Evolutionary conservation across 2,888 invertebrate species (phyloP), one percentile per base, ranked within the genome.

Genomic region (Chaetogeoica ovagalla): DNA sequence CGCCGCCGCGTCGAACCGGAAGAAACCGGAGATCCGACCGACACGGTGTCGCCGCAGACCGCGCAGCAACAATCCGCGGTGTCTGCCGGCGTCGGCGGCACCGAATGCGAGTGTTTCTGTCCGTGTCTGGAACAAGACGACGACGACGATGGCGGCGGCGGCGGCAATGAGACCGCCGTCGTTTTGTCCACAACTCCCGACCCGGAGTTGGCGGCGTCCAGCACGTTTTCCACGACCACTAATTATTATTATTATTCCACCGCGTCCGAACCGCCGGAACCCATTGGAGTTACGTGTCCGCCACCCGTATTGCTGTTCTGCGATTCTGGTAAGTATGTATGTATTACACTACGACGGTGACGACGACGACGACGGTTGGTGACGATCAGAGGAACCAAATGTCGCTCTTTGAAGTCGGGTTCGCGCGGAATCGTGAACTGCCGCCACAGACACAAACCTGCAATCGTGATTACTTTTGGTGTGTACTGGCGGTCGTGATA

Each of bases 91-190:
- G 39, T 6, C 60, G 23, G 9, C 87, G 91, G 91, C 83, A 92
- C 92, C 63, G 90, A 90, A 84, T 93, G 93, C 86, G 90, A 91
- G 85, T 93, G 93, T 86, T 90, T 91, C 19, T 93, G 93, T 85
- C 93, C 93, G 57, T 89, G 90, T 81, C 69, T 81, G 17, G 82
- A 76, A 6, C 52, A 63, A 11, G 52, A 63, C 39, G 73, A 72
- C 30, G 15, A 9, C 21, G 55, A 48, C 48, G n/a, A 6, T 7
- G 2, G 43, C n/a, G 30, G 9, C 43, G 43, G 9, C 43, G 43
- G 9, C 43, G 43, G 43, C 43, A 43, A 43, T 9, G 4, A 13
- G 30, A 30, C 30, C 48, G 48, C 2, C 13, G 11, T 48, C 23
- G 59, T 30, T 30, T 2, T 30, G 19, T 30, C 52, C 30, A 19